phyloP scores from a whole-genome alignment of 2,113 vertebrate species.

The Poecilia latipinna region DNA sequence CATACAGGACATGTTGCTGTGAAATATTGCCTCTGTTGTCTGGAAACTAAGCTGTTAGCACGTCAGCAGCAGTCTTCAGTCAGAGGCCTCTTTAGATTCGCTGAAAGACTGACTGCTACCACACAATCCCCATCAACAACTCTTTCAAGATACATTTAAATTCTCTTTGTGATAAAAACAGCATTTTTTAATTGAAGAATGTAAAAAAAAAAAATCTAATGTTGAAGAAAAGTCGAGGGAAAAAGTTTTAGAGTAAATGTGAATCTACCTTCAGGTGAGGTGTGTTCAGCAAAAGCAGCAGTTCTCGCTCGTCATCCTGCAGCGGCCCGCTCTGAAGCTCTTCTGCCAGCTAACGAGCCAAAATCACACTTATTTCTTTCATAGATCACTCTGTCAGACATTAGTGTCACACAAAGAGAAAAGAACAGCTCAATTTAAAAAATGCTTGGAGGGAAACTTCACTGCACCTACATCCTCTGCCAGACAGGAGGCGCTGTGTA shows the following conservation, averaged over 20 bases:
- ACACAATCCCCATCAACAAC: no score
- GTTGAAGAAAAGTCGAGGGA: neutral
- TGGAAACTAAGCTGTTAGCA: no score
- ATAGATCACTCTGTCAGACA: neutral
- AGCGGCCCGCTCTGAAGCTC: conserved; percentile 87
- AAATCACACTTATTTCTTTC: neutral
- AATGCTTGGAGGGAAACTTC: neutral
- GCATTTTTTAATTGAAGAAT: no score
- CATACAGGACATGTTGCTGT: no score
- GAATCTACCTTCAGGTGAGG: conserved; percentile 90
- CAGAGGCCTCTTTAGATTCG: no score
- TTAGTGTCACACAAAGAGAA: neutral
- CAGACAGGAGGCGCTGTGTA: conserved; percentile 89
- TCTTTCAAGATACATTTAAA: neutral
- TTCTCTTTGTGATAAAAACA: no score
- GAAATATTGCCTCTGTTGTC: no score
- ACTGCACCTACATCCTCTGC: conserved; percentile 89
- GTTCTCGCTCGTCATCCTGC: conserved; percentile 87
- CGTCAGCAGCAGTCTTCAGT: no score
- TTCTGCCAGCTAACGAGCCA: conserved; percentile 85
- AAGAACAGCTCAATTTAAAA: neutral
- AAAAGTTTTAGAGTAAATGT: neutral
- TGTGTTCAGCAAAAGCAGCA: conserved; percentile 88
- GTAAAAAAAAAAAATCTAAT: neutral
- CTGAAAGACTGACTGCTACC: no score